phyloP scores from a whole-genome alignment of 2,113 vertebrate genomes.

The Drymodes brunneopygia region DNA sequence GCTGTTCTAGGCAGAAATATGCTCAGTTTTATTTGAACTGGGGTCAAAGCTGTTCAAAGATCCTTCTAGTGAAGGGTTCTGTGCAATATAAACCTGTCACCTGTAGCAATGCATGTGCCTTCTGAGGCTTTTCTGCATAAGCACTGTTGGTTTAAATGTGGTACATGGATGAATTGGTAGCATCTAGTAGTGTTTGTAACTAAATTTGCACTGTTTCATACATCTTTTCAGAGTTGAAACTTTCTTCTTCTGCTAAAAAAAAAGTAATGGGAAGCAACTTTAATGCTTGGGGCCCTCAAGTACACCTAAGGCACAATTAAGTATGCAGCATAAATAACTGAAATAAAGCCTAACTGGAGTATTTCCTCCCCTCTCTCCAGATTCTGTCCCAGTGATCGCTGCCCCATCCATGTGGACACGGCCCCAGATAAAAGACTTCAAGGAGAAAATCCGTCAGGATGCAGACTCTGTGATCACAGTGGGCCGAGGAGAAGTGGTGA shows the following conservation, averaged over 20 bases:
- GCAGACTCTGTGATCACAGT: conserved; percentile 98
- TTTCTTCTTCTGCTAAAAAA: neutral
- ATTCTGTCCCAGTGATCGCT: conserved; percentile 89
- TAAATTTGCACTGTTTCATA: neutral
- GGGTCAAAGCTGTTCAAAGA: neutral
- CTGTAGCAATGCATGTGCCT: neutral
- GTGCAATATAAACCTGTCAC: neutral
- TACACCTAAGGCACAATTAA: neutral
- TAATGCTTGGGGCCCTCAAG: neutral
- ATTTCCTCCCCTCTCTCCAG: conserved; percentile 38
- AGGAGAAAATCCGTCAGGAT: conserved; percentile 97
- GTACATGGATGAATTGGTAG: neutral
- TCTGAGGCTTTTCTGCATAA: neutral
- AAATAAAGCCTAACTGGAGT: neutral
- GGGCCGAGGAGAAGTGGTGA: conserved; percentile 97
- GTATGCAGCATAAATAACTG: neutral
- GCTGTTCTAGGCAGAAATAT: neutral
- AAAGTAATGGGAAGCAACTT: neutral
- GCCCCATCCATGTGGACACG: conserved; percentile 99
- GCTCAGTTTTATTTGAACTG: neutral
- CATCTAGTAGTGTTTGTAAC: neutral
- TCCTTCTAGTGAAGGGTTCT: neutral
- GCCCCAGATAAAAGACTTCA: conserved; percentile 98
- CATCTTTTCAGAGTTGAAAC: neutral
- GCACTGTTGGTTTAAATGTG: neutral